phyloP scores from a whole-genome alignment of 2,888 invertebrate species.

The Drosophila infuscata region DNA sequence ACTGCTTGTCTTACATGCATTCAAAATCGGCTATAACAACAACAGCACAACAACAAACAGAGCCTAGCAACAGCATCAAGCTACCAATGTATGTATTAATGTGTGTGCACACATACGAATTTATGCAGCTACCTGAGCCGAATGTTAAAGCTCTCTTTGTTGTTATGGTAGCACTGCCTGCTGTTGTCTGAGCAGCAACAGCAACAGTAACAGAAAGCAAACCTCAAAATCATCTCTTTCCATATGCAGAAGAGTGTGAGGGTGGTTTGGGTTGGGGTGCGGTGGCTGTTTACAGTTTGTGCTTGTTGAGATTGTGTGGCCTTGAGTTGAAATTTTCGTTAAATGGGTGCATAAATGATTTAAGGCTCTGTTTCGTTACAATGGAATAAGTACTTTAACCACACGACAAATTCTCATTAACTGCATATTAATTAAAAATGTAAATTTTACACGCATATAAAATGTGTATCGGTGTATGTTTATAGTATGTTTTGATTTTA shows the following conservation, averaged over 20 bases:
- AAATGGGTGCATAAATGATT: slow-evolving; percentile 4
- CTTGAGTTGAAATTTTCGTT: slow-evolving; percentile 30
- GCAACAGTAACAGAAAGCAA: slow-evolving; percentile 10
- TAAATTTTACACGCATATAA: neutral
- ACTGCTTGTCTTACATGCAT: slow-evolving; percentile 61
- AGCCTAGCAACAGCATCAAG: slow-evolving; percentile 67
- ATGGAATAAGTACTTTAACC: slow-evolving; percentile 28
- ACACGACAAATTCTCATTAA: slow-evolving; percentile 26
- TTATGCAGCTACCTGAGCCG: slow-evolving; percentile 21
- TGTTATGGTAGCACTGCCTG: slow-evolving; percentile 20
- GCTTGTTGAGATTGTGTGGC: slow-evolving; percentile 33
- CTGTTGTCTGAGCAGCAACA: slow-evolving; percentile 10
- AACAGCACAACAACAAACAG: slow-evolving; percentile 45
- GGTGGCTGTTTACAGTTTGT: slow-evolving; percentile 1
- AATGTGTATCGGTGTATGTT: neutral
- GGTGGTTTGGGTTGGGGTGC: neutral
- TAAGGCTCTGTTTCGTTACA: slow-evolving; percentile 25
- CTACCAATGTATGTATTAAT: slow-evolving; percentile 3
- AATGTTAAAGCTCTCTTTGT: slow-evolving; percentile 36
- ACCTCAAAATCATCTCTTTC: slow-evolving; percentile 22
- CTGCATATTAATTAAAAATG: neutral
- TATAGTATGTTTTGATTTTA: neutral
- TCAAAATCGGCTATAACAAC: slow-evolving; percentile 44
- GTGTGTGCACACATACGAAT: slow-evolving; percentile 13
- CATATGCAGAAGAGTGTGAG: slow-evolving; percentile 2